phyloP scores from a whole-genome alignment of 2,113 vertebrate genomes.

The Python bivittatus region DNA sequence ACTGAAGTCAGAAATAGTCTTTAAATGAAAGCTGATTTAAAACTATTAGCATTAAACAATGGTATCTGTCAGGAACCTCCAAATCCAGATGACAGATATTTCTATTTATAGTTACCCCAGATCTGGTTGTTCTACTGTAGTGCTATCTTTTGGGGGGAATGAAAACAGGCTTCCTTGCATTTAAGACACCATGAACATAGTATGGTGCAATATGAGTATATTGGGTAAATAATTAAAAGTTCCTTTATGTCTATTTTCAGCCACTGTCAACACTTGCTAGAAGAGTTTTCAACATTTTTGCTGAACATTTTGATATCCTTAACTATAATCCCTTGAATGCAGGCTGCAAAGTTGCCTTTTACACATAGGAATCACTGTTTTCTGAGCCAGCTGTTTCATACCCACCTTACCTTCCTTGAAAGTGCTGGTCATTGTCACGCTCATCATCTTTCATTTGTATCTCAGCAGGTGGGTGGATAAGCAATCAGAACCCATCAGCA shows the following conservation, averaged over 20 bases:
- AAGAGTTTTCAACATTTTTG: neutral
- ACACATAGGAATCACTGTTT: neutral
- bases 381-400: no score
- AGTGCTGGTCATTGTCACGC: neutral
- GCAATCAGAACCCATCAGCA: fast-evolving
- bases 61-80: neutral
- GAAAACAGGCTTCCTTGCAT: neutral
- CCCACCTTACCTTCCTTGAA: neutral
- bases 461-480: neutral
- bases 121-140: neutral
- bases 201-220: neutral
- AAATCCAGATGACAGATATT: no score
- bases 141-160: neutral
- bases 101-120: no score
- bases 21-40: neutral
- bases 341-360: neutral
- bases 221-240: neutral
- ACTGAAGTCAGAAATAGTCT: neutral
- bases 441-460: neutral
- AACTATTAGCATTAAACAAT: neutral
- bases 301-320: neutral
- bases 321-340: neutral
- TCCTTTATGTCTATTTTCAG: neutral
- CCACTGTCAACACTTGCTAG: neutral
- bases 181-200: neutral